Conservation (phyloP, 2,113 vertebrate genomes). For the Trinectes maculatus region DNA sequence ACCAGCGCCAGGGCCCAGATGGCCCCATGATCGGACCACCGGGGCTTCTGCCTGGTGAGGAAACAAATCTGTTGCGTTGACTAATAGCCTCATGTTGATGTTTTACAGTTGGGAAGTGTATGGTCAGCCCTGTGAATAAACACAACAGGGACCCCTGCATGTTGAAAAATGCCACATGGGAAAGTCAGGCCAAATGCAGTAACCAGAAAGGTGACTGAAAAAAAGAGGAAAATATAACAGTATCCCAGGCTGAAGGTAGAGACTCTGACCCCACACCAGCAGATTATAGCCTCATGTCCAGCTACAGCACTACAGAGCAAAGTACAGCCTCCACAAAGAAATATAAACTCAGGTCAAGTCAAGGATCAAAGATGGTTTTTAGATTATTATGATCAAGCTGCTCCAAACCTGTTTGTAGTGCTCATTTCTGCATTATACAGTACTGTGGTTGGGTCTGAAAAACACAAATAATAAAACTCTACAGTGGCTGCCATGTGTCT, state of each 20-base stretch:
- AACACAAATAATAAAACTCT: constrained; percentile 57
- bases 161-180: constrained; percentile 25
- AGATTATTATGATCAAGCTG: constrained; percentile 50
- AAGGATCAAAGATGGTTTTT: constrained; percentile 28
- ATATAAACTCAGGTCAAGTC: constrained; percentile 26
- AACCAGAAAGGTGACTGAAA: neutral
- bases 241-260: neutral
- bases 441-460: constrained; percentile 37
- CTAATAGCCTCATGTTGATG: constrained; percentile 73
- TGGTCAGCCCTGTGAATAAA: constrained; percentile 47
- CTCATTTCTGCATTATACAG: constrained; percentile 20
- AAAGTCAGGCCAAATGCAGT: constrained; percentile 1
- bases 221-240: neutral
- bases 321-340: constrained; percentile 3
- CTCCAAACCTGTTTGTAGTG: constrained; percentile 12
- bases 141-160: constrained; percentile 25
- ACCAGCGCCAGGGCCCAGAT: constrained; percentile 69
- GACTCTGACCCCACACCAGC: no score
- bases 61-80: constrained; percentile 76
- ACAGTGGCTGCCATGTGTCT: constrained; percentile 39
- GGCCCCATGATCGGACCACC: constrained; percentile 68
- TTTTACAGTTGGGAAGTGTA: constrained; percentile 61
- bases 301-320: neutral
- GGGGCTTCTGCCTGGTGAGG: constrained; percentile 57
- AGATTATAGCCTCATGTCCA: constrained; percentile 11